These are phyloP conservation scores for Anthrax anthrax DNA, from an alignment of 2,888 invertebrate species.

Conservation along the genomic window DNA sequence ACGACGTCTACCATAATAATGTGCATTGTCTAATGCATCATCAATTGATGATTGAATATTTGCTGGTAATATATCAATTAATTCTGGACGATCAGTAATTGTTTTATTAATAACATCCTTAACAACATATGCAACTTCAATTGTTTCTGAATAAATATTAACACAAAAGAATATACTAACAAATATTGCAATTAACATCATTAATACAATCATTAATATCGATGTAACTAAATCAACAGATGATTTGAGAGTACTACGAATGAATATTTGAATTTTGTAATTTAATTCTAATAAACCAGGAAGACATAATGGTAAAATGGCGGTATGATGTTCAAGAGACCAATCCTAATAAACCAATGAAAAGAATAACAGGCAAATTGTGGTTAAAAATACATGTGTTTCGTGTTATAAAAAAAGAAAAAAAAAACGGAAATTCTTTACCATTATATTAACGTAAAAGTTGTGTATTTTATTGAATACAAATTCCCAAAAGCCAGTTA, in stretches of 20 bases:
- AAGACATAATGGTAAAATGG: constrained; percentile 60
- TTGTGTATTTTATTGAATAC: constrained; percentile 19
- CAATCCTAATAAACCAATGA: constrained; percentile 38
- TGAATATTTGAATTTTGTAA: constrained; percentile 44
- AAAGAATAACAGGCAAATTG: too few species aligned
- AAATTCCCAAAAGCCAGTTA: constrained; percentile 26
- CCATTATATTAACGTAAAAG: constrained; percentile 14
- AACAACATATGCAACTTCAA: constrained; percentile 77
- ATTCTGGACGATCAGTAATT: constrained; percentile 75
- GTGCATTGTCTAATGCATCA: constrained; percentile 83
- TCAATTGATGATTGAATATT: constrained; percentile 52
- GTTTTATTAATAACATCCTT: constrained; percentile 81
- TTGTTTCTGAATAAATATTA: constrained; percentile 86
- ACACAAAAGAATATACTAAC: constrained; percentile 55
- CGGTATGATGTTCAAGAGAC: constrained; percentile 40
- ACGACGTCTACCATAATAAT: constrained; percentile 81
- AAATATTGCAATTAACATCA: constrained; percentile 63
- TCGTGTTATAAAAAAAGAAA: neutral
- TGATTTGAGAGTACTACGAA: constrained; percentile 50
- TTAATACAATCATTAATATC: constrained; percentile 70
- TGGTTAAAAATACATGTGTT: constrained; percentile 11
- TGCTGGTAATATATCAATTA: constrained; percentile 63
- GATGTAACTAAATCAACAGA: constrained; percentile 79
- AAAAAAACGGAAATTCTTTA: neutral
- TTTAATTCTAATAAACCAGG: constrained; percentile 60